phyloP scores from a whole-genome alignment of 30 jellyfish, hydroid and myxozoan species.

The Nemopilema nomurai region DNA sequence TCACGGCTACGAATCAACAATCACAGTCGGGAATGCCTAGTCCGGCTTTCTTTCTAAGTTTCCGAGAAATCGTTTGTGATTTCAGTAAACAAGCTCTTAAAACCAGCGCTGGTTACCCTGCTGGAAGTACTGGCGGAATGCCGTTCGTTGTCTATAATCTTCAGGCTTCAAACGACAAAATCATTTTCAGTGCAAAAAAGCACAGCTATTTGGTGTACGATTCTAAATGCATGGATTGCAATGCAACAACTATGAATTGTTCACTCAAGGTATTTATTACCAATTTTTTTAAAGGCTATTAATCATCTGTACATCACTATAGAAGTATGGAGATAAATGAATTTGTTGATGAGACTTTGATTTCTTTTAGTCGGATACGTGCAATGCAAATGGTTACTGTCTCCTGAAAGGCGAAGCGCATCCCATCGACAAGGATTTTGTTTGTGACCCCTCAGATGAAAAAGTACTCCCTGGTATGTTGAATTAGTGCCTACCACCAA shows the following conservation, averaged over 20 bases:
- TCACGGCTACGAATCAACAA: not conserved
- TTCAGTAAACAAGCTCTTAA: constrained; percentile 35
- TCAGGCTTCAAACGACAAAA: constrained; percentile 14
- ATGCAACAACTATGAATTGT: not conserved
- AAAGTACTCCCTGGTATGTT: too few relatives aligned
- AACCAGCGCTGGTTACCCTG: constrained; percentile 41
- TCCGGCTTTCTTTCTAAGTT: constrained; percentile 26
- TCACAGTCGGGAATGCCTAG: not conserved
- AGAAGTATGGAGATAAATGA: too few relatives aligned
- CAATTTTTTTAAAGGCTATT: too few relatives aligned
- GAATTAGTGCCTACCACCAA: too few relatives aligned
- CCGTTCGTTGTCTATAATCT: constrained; percentile 9
- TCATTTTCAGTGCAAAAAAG: not conserved
- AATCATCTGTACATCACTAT: too few relatives aligned
- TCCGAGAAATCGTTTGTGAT: constrained; percentile 12
- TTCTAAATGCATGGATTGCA: constrained; percentile 45
- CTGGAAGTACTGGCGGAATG: not conserved
- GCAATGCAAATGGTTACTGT: too few relatives aligned
- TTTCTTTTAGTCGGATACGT: too few relatives aligned
- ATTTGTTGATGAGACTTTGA: too few relatives aligned
- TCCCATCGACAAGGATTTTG: too few relatives aligned
- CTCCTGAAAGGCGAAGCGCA: too few relatives aligned
- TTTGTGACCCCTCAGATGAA: too few relatives aligned
- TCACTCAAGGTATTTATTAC: constrained; percentile 42
- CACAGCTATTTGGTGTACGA: constrained; percentile 10